Base-by-base conservation (phyloP, 2,888 invertebrate species). In the Drosophila birchii region DNA sequence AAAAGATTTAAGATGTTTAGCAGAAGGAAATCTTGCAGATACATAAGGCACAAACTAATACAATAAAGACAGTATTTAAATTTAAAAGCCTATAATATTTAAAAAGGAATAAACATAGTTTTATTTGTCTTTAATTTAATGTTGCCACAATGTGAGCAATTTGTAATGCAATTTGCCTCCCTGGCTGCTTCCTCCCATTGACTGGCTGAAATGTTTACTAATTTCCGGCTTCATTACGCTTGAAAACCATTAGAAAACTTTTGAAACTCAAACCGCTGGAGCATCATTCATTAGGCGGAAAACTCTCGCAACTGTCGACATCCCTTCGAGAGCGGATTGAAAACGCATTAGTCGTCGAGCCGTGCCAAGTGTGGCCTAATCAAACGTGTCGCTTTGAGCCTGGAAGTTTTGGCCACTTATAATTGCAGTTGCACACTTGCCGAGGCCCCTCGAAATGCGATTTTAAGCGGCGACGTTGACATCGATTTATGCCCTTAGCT, bases 211-310 rank as follows among this genome's bases (percentile, higher is more conserved):
- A 84, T 86, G 83, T 86, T 82, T 83, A 81, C 86, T 88, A 83
- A 86, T 88, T 86, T 86, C 88, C 86, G 83, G 83, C 86, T 86
- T 88, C 86, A 87, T 86, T 86, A 86, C 83, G 86, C 86, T 85
- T 85, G 81, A 81, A 85, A 86, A 69, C 81, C 84, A 86, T 86
- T 88, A 88, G 84, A 86, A 63, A 88, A 88, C 78, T 88, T 86
- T 79, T 69, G 72, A 80, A 86, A 83, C 34, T 26, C 41, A 14
- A 45, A 23, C 20, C 62, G 20, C 44, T 16, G 43, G 26, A 23
- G 74, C 77, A 75, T 79, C 85, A 75, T 86, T 83, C 80, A 83
- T 80, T 83, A 78, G 76, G 74, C 74, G 66, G 61, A 39, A 71
- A 70, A 78, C 67, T 72, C 75, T 2, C 69, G 69, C 44, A 55